phyloP scores from a whole-genome alignment of 2,797 vertebrate genomes.

The Spatula clypeata region DNA sequence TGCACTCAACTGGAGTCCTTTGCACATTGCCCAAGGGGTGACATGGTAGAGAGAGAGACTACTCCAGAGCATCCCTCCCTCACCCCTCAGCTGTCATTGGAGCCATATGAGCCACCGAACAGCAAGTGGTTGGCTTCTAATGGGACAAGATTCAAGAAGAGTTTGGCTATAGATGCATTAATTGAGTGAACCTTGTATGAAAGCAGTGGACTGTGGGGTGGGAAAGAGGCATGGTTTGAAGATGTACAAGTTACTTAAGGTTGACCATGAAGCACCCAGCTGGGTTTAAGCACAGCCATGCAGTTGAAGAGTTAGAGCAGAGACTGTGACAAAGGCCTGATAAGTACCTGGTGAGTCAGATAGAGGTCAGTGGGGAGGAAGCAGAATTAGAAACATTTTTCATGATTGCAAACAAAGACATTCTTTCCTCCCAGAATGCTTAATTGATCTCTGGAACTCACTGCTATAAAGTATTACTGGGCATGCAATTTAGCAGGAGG shows the following conservation, averaged over 20 bases:
- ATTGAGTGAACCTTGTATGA: background rate
- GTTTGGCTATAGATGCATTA: background rate
- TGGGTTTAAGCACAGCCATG: background rate
- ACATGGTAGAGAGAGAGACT: fast-evolving
- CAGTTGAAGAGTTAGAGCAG: background rate
- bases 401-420: background rate
- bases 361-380: background rate
- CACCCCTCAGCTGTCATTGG: fast-evolving
- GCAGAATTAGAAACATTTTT: background rate
- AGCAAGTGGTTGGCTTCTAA: background rate
- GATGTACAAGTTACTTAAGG: background rate
- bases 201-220: background rate
- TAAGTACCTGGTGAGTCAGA: background rate
- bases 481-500: background rate
- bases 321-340: background rate
- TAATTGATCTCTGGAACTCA: conserved; percentile 24
- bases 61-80: background rate
- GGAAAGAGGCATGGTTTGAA: background rate
- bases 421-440: background rate
- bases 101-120: background rate
- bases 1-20: background rate
- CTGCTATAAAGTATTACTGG: background rate
- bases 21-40: background rate
- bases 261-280: fast-evolving
- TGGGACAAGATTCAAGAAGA: fast-evolving